A percentile compares a stretch with the other conserved stretches of the same genome.
These are phyloP conservation scores for Aspidoscelis tigris DNA, from an alignment of 2,113 vertebrate species.

Conservation along the genomic window DNA sequence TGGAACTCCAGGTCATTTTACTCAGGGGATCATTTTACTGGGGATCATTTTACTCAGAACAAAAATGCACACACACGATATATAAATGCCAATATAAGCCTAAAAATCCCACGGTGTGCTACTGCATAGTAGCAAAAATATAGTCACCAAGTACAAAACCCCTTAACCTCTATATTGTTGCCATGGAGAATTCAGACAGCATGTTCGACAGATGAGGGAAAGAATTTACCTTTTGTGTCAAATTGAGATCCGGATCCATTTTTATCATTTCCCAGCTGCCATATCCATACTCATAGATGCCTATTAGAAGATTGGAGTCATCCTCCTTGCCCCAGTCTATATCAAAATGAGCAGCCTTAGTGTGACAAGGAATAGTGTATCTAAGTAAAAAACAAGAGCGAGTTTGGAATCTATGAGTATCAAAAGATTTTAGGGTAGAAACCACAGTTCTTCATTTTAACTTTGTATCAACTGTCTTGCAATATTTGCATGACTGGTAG, in stretches of 20 bases:
- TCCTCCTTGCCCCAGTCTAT: constrained; percentile 97
- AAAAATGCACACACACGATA: too few species aligned
- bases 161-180: too few species aligned
- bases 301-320: constrained; percentile 95
- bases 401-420: not conserved
- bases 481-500: too few species aligned
- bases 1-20: too few species aligned
- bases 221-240: constrained; percentile 92
- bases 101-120: too few species aligned
- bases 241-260: constrained; percentile 98
- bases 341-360: constrained; percentile 98
- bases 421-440: not conserved
- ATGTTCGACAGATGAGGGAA: not conserved
- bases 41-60: too few species aligned
- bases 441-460: not conserved
- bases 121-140: too few species aligned
- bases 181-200: too few species aligned
- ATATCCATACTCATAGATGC: constrained; percentile 98
- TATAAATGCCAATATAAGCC: too few species aligned
- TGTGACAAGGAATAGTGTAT: constrained; percentile 93
- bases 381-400: constrained; percentile 68
- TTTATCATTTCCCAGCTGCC: constrained; percentile 99
- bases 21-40: too few species aligned
- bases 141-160: too few species aligned
- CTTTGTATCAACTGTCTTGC: not conserved